Evolutionary conservation across 1,140 invertebrate genomes (phyloP).

Genomic region (Cephus cinctus): DNA sequence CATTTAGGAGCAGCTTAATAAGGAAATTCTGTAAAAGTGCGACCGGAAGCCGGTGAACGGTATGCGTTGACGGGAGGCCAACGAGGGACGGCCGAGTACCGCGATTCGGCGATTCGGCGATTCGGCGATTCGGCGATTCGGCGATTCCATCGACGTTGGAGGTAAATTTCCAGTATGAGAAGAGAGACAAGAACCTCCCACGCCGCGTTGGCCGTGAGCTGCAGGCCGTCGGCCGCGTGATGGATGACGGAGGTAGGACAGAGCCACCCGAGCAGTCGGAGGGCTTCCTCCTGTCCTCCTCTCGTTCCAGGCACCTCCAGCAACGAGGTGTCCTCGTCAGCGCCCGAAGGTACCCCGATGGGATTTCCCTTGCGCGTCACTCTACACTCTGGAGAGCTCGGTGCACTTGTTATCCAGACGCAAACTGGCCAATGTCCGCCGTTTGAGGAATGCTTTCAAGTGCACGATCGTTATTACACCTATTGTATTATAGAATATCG

Average conservation of each 20-base stretch:
- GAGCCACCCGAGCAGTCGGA: too few species aligned
- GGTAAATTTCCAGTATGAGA: conserved; percentile 24
- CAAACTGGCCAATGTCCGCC: too few species aligned
- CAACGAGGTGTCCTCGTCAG: not conserved
- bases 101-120: not conserved
- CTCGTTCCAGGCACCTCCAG: too few species aligned
- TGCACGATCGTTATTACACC: too few species aligned
- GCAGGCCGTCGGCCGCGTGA: conserved; percentile 25
- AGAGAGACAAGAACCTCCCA: conserved; percentile 29
- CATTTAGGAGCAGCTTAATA: too few species aligned
- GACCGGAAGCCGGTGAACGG: too few species aligned
- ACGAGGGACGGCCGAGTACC: conserved; percentile 16
- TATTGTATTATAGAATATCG: too few species aligned
- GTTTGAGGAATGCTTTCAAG: too few species aligned
- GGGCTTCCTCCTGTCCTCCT: too few species aligned
- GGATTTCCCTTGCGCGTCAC: not conserved
- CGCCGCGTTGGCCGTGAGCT: conserved; percentile 26
- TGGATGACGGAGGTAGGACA: conserved; percentile 29
- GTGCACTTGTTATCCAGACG: not conserved
- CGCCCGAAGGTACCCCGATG: too few species aligned
- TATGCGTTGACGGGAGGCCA: too few species aligned
- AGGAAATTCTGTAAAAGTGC: too few species aligned
- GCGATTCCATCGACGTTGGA: conserved; percentile 26
- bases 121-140: conserved; percentile 5
- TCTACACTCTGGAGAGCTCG: not conserved